phyloP scores from a whole-genome alignment of 2,113 vertebrate genomes.

The Atrichornis clamosus region DNA sequence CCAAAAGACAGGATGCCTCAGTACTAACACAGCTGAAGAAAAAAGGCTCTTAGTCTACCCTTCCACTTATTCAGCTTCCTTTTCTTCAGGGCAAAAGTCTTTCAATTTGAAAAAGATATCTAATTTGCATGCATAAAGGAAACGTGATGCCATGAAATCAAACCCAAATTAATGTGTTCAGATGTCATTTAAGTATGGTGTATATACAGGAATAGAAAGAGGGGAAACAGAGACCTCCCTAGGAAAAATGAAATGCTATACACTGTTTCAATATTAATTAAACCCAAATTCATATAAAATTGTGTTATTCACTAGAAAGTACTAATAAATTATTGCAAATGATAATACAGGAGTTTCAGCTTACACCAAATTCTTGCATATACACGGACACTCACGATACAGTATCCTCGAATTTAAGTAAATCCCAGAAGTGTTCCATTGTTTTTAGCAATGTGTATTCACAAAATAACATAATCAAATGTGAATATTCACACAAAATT shows the following conservation, averaged over 20 bases:
- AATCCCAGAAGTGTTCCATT: background rate
- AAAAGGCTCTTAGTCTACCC: background rate
- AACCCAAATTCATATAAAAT: background rate
- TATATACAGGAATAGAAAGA: background rate
- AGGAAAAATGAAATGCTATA: background rate
- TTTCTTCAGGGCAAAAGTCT: background rate
- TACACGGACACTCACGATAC: background rate
- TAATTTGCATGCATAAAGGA: background rate
- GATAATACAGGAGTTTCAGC: background rate
- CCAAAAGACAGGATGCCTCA: background rate
- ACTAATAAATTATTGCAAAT: background rate
- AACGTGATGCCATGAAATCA: background rate
- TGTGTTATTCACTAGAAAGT: background rate
- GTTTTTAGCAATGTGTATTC: background rate
- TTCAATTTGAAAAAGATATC: background rate
- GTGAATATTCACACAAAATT: background rate
- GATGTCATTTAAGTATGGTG: background rate
- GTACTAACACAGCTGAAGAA: background rate
- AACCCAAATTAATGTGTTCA: background rate
- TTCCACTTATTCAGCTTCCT: background rate
- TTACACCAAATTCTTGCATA: background rate
- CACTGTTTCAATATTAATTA: background rate
- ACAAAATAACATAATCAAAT: background rate
- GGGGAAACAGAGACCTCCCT: background rate
- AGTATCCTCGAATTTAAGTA: background rate